These are phyloP conservation scores for Acronicta psi DNA, from an alignment of 2,888 invertebrate species.

Conservation along the genomic window DNA sequence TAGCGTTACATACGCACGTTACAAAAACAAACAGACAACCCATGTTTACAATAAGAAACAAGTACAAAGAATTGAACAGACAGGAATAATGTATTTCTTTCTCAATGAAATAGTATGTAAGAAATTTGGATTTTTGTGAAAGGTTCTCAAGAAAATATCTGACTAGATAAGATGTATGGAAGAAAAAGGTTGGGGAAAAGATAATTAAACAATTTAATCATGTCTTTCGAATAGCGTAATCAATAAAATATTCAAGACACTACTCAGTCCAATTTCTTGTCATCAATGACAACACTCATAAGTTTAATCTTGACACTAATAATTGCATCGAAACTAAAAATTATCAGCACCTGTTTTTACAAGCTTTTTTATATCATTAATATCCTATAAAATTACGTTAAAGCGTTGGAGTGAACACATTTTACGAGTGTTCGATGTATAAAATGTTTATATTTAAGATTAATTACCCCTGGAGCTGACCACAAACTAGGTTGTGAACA, in stretches of 20 bases:
- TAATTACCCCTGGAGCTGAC: conserved; percentile 38
- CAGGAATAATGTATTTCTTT: neutral
- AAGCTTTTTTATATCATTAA: conserved; percentile 22
- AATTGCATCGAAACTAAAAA: conserved; percentile 18
- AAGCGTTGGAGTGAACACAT: conserved; percentile 32
- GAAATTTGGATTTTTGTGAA: too few relatives aligned
- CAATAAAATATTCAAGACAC: too few relatives aligned
- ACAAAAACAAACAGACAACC: conserved; percentile 20
- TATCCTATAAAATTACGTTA: conserved; percentile 25
- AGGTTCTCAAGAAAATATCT: too few relatives aligned
- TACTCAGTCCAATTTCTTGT: too few relatives aligned
- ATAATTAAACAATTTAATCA: too few relatives aligned
- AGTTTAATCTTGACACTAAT: conserved; percentile 11
- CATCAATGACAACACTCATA: neutral
- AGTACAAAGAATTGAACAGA: conserved; percentile 7
- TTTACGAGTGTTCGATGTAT: conserved; percentile 46
- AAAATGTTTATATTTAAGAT: conserved; percentile 38
- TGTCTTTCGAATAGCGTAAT: too few relatives aligned
- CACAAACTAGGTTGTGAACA: conserved; percentile 48
- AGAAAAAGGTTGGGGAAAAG: too few relatives aligned
- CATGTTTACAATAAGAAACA: conserved; percentile 14
- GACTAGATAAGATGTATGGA: too few relatives aligned
- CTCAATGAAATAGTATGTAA: neutral
- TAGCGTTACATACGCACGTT: conserved; percentile 6
- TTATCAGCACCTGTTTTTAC: conserved; percentile 13